phyloP scores from a whole-genome alignment of 92 coral and sea anemone species.

The Micromussa lordhowensis region DNA sequence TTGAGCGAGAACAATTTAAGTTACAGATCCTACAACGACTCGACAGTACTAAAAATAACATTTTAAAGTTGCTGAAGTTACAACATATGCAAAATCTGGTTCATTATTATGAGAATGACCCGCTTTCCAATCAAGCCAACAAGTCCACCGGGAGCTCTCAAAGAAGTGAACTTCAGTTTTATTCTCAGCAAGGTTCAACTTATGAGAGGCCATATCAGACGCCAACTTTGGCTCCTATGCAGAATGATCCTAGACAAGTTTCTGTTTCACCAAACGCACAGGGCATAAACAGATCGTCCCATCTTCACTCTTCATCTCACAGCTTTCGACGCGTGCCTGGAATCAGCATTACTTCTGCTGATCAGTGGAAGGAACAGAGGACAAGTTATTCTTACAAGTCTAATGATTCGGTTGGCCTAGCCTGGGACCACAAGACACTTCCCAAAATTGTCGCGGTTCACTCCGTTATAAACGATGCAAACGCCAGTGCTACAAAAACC shows the following conservation, averaged over 20 bases:
- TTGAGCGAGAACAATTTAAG: not conserved
- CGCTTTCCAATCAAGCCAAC: not conserved
- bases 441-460: slow-evolving; percentile 50
- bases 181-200: not conserved
- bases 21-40: slow-evolving; percentile 22
- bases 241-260: not conserved
- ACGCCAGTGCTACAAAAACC: not conserved
- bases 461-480: not conserved
- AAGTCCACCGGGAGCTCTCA: not conserved
- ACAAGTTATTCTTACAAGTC: not conserved
- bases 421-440: slow-evolving; percentile 25
- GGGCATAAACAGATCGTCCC: not conserved
- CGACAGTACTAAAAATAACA: slow-evolving; percentile 17
- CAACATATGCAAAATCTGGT: not conserved
- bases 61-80: slow-evolving; percentile 9
- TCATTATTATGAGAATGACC: not conserved
- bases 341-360: not conserved
- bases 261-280: not conserved
- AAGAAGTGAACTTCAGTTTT: not conserved
- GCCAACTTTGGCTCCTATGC: not conserved
- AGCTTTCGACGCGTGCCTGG: not conserved
- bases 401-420: slow-evolving; percentile 26
- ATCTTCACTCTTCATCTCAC: not conserved
- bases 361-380: not conserved
- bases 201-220: not conserved